Base-by-base conservation (phyloP, 2,888 invertebrate genomes). In the Cerastoderma edule region DNA sequence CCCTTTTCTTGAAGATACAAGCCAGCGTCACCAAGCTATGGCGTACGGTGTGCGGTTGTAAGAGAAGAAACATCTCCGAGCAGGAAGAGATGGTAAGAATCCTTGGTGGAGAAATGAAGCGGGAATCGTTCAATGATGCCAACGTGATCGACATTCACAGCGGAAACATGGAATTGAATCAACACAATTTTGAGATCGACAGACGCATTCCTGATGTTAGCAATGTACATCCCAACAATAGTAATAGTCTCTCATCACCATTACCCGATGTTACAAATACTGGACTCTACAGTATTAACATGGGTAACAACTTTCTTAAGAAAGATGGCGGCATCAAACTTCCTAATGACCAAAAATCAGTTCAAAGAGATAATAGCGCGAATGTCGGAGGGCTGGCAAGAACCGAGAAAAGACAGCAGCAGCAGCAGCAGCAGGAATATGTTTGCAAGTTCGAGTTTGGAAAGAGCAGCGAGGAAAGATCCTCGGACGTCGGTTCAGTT, bases 1-100 rank as follows among this genome's bases (percentile, higher is more conserved):
- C 87, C 0, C 73, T 87, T 46, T 75, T 87, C 27, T 66, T 64
- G 33, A 79, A 74, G 30, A 64, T 82, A 5, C 64, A 54, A 16
- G 53, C 13, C 13, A 24, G 19, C 4, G 19, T 24, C 19, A 6
- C 24, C 27, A 44, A 46, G n/a, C 16, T 66, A 19, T 48, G 50
- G 32, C 30, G 32, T 8, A 39, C 16, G 28, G 4, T 44, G 3
- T 39, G 64, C 28, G 33, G 56, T 35, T 39, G 64, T 39, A 8
- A 16, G 28, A 1, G 13, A 28, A 64, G 19, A 2, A 2, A 64
- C 2, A 27, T 35, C 28, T 13, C n/a, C 46, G 64, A 46, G 4
- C 13, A 27, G 39, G 64, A 46, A 24, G 64, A 64, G 44, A 28
- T 39, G 39, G 46, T 64, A 1, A 64, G 30, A 5, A 64, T 64